These are phyloP conservation scores for Neocrepidodera transversa DNA, from an alignment of 2,888 invertebrate genomes.

Conservation along the genomic window DNA sequence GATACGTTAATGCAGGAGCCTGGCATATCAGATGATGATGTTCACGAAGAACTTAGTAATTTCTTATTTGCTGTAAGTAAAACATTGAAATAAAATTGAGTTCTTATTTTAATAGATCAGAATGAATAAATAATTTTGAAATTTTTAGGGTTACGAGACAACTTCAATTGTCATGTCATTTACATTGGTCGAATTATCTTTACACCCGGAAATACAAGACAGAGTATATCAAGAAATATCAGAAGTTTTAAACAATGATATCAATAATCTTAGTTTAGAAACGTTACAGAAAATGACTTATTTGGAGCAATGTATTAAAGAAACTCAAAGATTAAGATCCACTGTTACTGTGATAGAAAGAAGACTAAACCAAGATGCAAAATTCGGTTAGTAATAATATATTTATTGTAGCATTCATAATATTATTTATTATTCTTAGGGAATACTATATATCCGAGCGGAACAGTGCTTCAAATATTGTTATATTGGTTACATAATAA, in stretches of 20 bases:
- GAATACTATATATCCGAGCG: not conserved
- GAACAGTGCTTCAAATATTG: not conserved
- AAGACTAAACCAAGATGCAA: slow-evolving; percentile 57
- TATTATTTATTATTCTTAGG: slow-evolving; percentile 4
- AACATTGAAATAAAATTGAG: too few species aligned
- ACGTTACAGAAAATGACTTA: slow-evolving; percentile 54
- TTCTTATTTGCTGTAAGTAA: slow-evolving; percentile 63
- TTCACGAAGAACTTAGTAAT: slow-evolving; percentile 65
- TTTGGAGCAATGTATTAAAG: slow-evolving; percentile 66
- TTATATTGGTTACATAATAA: slow-evolving; percentile 1
- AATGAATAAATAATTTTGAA: too few species aligned
- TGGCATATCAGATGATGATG: slow-evolving; percentile 57
- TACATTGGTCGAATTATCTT: slow-evolving; percentile 39
- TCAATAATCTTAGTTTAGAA: too few species aligned
- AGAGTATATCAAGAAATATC: slow-evolving; percentile 40
- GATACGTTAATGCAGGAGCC: slow-evolving; percentile 4
- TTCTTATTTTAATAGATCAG: too few species aligned
- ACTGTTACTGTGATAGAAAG: slow-evolving; percentile 63
- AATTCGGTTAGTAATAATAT: slow-evolving; percentile 44
- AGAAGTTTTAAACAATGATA: not conserved
- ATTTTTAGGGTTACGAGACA: slow-evolving; percentile 45
- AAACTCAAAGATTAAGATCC: slow-evolving; percentile 65
- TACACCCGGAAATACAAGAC: slow-evolving; percentile 37
- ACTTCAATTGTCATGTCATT: slow-evolving; percentile 31
- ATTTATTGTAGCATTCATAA: not conserved